Conservation (phyloP, 64 coral and sea anemone genomes). For the Porites australiensis region DNA sequence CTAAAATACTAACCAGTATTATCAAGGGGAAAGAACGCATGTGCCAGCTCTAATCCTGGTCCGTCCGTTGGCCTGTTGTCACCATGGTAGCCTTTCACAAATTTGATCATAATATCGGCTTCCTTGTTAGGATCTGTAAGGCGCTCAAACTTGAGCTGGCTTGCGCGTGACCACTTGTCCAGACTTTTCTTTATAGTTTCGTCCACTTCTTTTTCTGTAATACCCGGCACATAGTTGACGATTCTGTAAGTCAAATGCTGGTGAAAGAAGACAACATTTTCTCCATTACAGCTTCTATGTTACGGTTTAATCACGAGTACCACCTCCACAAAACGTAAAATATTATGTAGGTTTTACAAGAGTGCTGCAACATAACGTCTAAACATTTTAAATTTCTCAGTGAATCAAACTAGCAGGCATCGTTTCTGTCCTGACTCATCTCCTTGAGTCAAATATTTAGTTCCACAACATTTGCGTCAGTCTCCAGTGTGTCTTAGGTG, state of each 20-base stretch:
- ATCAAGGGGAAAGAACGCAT: conserved; percentile 79
- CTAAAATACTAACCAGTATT: conserved; percentile 20
- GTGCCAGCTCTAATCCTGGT: conserved; percentile 59
- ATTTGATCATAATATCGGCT: conserved; percentile 82
- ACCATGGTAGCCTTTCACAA: conserved; percentile 69
- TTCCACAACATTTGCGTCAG: no score
- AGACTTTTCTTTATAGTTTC: conserved; percentile 58
- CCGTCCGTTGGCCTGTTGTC: conserved; percentile 81
- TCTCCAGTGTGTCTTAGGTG: no score
- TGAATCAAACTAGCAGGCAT: no score
- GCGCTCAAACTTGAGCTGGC: conserved; percentile 61
- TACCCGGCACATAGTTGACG: conserved; percentile 68
- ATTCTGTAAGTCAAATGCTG: conserved; percentile 87
- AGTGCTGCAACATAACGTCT: no score
- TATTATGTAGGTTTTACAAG: no score
- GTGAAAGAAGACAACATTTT: background rate
- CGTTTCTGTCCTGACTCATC: no score
- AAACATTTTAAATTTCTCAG: no score
- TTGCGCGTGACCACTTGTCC: conserved; percentile 60
- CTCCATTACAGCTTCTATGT: no score
- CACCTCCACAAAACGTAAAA: no score
- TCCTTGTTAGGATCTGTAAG: conserved; percentile 50
- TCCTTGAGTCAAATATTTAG: no score
- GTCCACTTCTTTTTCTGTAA: conserved; percentile 56
- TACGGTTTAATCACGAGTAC: no score